Evolutionary conservation across 2,797 vertebrate species (phyloP), one percentile per base, ranked within the genome.

Genomic region (Harpagifer antarcticus): DNA sequence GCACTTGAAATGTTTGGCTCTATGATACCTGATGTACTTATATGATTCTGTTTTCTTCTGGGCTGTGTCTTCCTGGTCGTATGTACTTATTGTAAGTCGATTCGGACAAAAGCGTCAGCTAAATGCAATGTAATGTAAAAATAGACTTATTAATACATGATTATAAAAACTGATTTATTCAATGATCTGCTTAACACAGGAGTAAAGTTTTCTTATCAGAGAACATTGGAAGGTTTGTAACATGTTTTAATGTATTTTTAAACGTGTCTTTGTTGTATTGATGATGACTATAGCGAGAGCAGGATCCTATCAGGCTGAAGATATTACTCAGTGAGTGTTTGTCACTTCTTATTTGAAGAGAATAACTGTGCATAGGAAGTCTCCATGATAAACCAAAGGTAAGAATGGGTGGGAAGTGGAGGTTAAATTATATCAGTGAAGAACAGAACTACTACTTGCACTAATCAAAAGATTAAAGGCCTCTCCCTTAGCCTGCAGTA

Each of bases 401-500:
- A 16, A 42, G 0, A 4, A 19, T 19, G 3, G 7, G 5, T 19
- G 23, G 20, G 64, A 33, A n/a, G 19, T 31, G 9, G 13, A 45
- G 14, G 9, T 31, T 55, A n/a, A 66, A 82, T 74, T 17, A 56
- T 56, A 84, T 84, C 33, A 37, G 33, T 20, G 0, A 56, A 8
- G 49, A 67, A 74, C 37, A 68, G 49, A 79, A 31, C 15, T 12
- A 4, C 5, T 8, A 50, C 75, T 14, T 31, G 27, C 3, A 13
- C 1, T 71, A 9, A 59, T 76, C 59, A 76, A 23, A 67, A 9
- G 37, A 61, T 43, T 7, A 57, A 61, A 40, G 43, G 7, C 47
- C 52, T 37, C n/a, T 42, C 0, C 31, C 12, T 27, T 3, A 31
- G 14, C 27, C 48, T 27, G 3, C 8, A 42, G 33, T n/a, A 50